Evolutionary conservation across 2,113 vertebrate species (phyloP).

Genomic region (Bubo scandiacus): DNA sequence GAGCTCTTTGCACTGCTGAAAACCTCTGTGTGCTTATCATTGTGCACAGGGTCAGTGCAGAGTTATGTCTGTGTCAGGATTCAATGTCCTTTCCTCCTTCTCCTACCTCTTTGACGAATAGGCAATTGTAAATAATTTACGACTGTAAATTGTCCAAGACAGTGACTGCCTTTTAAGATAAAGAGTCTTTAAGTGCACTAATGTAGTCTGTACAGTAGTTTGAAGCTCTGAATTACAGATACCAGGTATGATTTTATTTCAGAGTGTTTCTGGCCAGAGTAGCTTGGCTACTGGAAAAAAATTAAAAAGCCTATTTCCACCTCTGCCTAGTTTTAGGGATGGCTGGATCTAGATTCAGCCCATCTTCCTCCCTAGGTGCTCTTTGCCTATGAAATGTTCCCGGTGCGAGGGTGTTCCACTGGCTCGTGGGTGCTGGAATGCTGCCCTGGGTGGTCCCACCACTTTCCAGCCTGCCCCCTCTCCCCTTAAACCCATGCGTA

Average conservation of each 20-base stretch:
- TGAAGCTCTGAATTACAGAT: neutral
- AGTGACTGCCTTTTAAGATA: neutral
- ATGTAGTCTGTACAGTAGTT: neutral
- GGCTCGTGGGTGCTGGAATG: fast-evolving
- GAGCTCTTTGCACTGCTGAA: neutral
- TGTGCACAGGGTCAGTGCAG: neutral
- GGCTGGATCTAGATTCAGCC: neutral
- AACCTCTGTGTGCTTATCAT: fast-evolving
- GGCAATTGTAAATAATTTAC: conserved; percentile 14
- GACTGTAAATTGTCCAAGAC: neutral
- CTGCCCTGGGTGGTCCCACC: neutral
- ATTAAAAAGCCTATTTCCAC: neutral
- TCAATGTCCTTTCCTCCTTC: neutral
- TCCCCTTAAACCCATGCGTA: neutral
- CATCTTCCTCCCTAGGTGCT: neutral
- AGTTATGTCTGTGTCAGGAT: neutral
- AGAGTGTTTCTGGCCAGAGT: neutral
- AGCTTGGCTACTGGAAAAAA: neutral
- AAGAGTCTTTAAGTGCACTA: neutral
- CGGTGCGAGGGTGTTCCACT: neutral
- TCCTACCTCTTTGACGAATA: neutral
- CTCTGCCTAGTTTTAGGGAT: neutral
- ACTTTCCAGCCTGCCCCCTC: neutral
- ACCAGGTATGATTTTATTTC: neutral
- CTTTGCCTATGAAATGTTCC: neutral